phyloP scores from a whole-genome alignment of 2,113 vertebrate species.

The Callipepla squamata region DNA sequence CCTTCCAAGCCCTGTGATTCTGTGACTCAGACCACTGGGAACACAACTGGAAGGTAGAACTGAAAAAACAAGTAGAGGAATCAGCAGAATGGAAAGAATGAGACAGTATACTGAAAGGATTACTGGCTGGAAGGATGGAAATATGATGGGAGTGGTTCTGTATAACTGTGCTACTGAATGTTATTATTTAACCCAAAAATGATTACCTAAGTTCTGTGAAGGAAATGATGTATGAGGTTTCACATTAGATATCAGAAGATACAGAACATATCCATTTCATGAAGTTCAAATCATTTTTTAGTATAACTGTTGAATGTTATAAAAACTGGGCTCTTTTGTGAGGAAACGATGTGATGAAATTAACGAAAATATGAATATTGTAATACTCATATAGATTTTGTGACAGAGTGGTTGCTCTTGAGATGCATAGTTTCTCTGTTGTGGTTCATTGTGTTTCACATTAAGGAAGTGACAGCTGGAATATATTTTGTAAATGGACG shows the following conservation, averaged over 20 bases:
- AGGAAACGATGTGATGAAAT: not conserved
- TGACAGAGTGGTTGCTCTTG: not conserved
- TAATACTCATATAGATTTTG: not conserved
- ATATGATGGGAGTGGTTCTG: not conserved
- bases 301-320: not conserved
- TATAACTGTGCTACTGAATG: not conserved
- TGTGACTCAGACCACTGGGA: not conserved
- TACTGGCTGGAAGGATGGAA: not conserved
- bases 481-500: constrained; percentile 47
- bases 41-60: not conserved
- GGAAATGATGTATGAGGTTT: not conserved
- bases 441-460: constrained; percentile 57
- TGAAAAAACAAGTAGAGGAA: not conserved
- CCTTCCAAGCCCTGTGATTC: too few species aligned
- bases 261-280: not conserved
- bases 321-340: not conserved
- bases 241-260: not conserved
- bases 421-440: not conserved
- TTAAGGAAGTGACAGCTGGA: constrained; percentile 39
- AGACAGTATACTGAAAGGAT: not conserved
- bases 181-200: not conserved
- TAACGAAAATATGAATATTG: not conserved
- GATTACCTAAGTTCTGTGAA: not conserved
- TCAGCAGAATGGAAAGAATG: not conserved
- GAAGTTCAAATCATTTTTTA: not conserved